Base-by-base conservation (phyloP, 2,113 vertebrate species). In the Ciconia boyciana region DNA sequence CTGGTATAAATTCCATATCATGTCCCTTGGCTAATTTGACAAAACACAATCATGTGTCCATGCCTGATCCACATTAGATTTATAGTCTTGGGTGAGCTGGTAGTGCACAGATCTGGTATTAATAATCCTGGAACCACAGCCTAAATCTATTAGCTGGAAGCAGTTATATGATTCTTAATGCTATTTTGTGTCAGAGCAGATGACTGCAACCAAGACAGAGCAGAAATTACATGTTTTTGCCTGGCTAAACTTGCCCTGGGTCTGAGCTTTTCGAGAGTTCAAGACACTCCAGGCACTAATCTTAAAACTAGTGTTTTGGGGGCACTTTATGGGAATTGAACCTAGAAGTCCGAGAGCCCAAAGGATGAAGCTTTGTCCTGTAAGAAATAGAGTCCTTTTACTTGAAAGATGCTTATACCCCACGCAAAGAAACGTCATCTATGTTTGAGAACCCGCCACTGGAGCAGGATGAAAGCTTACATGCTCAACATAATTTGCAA, bases 11-110 rank as follows among this genome's bases (percentile, higher is more conserved):
- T 96, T 96, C 96, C 90, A 39, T 94, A 93, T 96, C 96, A 62
- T 95, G 96, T 97, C 94, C 96, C 90, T 86, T 54, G 71, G 90
- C 94, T 97, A 97, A 97, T 97, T 96, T 96, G 94, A 96, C 96
- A 97, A 97, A 96, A 96, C 87, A 92, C 96, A 97, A 96, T 97
- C 96, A 96, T 96, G 96, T 96, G 96, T 96, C 96, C 96, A 79
- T 96, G 96, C 87, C 93, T 96, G 92, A 97, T 96, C 84, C 87
- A 83, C 85, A 86, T 93, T 91, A 96, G 92, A 97, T 96, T 97
- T 96, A 97, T 90, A 86, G 96, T 94, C 90, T 78, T 94, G 94
- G 34, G 87, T 72, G 93, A 95, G 94, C 85, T 97, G 87, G 90
- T 66, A 96, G 93, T 95, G 93, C 92, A 90, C 54, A 93, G 93